Evolutionary conservation across 2,888 invertebrate genomes (phyloP).

Genomic region (Tetranychus piercei): DNA sequence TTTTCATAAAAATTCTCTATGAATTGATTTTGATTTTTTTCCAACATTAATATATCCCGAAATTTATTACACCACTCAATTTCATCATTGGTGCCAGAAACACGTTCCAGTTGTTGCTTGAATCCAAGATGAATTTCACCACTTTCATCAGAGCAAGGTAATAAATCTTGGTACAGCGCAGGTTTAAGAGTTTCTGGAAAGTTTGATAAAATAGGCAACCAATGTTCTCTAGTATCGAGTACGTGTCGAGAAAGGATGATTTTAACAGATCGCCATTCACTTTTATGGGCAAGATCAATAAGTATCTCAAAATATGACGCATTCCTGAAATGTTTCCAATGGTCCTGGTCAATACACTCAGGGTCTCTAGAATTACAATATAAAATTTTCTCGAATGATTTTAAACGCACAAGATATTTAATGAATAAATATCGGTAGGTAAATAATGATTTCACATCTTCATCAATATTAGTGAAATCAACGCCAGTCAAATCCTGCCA

Average conservation of each 20-base stretch:
- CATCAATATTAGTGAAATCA: background rate
- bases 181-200: slow-evolving; percentile 55
- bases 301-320: slow-evolving; percentile 42
- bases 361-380: background rate
- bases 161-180: slow-evolving; percentile 42
- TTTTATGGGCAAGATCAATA: slow-evolving; percentile 48
- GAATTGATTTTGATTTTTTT: slow-evolving; percentile 30
- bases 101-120: slow-evolving; percentile 27
- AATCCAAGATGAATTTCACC: slow-evolving; percentile 35
- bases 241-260: slow-evolving; percentile 50
- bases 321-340: slow-evolving; percentile 47
- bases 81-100: slow-evolving; percentile 32
- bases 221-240: slow-evolving; percentile 40
- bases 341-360: slow-evolving; percentile 43
- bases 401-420: background rate
- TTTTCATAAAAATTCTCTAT: slow-evolving; percentile 27
- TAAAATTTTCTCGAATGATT: background rate
- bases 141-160: slow-evolving; percentile 40
- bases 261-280: slow-evolving; percentile 46
- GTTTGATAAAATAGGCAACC: slow-evolving; percentile 45
- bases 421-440: background rate
- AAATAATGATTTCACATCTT: background rate
- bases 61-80: slow-evolving; percentile 48
- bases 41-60: slow-evolving; percentile 19
- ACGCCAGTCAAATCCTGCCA: background rate